Base-by-base conservation (phyloP, 2,113 vertebrate species). In the Camelus dromedarius region DNA sequence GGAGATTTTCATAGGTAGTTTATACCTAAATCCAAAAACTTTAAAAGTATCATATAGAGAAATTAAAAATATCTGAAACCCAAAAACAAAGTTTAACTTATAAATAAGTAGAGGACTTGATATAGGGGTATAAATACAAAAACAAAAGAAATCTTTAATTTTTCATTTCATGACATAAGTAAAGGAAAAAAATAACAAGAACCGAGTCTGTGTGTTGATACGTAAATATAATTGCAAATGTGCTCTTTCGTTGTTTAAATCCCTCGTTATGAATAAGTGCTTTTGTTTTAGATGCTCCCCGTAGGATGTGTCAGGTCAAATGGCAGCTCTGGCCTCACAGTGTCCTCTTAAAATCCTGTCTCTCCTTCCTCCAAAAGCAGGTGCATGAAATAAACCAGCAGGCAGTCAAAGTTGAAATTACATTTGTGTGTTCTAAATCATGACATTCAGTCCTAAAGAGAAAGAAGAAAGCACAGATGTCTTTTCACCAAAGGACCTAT, bases 351-450 rank as follows among this genome's bases (percentile, higher is more conserved):
- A 97, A 98, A 95, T 81, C 79, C 85, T 91, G 28, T 83, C 60
- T 91, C 30, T 32, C 86, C 87, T 89, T 96, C 95, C 85, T 92
- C 72, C 52, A 60, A 92, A 90, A 98, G 93, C 96, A 97, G 96
- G 97, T 97, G 97, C 91, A 89, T 98, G 97, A 97, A 97, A 97
- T 96, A 96, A 98, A 98, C 76, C 96, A 97, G 97, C 97, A 97
- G 95, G 96, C 97, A 97, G 97, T 96, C 98, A 96, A 97, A 95
- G 79, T 75, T 93, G 94, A 94, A 98, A 98, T 96, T 95, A 50
- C 93, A 96, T 97, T 96, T 98, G 91, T 97, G 91, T 87, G 95
- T 97, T 92, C 95, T 98, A 98, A 98, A 98, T 97, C 96, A 96
- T 91, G 95, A 95, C 94, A 90, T 96, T 97, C 91, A 81, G 91